Evolutionary conservation across 1,140 invertebrate species (phyloP), one percentile per base, ranked within the genome.

Genomic region (Danaus plexippus): DNA sequence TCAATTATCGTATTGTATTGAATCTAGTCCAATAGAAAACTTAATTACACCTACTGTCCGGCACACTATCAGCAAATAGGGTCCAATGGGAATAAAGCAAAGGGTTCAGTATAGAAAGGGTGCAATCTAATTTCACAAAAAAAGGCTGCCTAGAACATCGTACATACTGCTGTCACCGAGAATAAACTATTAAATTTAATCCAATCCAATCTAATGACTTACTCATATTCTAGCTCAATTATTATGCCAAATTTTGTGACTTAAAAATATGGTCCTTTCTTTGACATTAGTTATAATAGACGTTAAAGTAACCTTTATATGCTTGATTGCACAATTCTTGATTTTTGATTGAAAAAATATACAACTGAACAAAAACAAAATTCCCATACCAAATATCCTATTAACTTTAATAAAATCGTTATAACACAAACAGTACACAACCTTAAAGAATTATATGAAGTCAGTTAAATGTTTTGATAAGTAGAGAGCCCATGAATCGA

Each of bases 111-210:
- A 69, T 63, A 70, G 68, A 71, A 73, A 73, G 75, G 77, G 74
- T 71, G 77, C 71, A 75, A 80, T 80, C 77, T 80, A 78, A 80
- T 80, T 80, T 78, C 68, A 66, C 70, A 77, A 77, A 80, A 73
- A 80, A 75, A 73, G 74, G 74, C 72, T 46, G 64, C 71, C 70
- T 71, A 67, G 67, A 77, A 69, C 22, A 32, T 66, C 64, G 61
- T 71, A 66, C 61, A 73, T 52, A 77, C 60, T n/a, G 61, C 9
- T 49, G 45, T 49, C 18, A 53, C 48, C 47, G 40, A 32, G 40
- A 49, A 43, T 9, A 11, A 12, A 42, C 47, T 32, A 32, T 32
- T 32, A 32, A 32, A 32, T 32, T 32, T n/a, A n/a, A n/a, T n/a
- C n/a, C n/a, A n/a, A 32, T 6, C 22, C 22, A 32, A 32, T 32